These are phyloP conservation scores for Drosophila melanica DNA, from an alignment of 1,140 invertebrate species.

Conservation along the genomic window DNA sequence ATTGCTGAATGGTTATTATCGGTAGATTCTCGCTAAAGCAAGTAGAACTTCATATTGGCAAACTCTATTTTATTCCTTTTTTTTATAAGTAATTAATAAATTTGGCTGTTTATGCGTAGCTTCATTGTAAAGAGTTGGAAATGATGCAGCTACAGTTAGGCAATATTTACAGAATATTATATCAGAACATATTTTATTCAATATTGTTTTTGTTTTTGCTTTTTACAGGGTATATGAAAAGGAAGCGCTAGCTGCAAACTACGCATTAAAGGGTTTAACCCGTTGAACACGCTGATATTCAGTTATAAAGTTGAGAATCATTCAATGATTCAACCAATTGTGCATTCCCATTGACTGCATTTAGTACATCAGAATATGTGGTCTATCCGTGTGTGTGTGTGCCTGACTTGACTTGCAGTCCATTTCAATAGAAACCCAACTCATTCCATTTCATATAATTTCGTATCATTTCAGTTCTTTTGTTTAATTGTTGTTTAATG, in stretches of 20 bases:
- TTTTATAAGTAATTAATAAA: too few species aligned
- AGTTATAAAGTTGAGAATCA: conserved; percentile 14
- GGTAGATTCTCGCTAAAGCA: too few species aligned
- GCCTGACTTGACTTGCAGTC: background rate
- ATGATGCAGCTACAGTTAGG: too few species aligned
- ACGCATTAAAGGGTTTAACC: background rate
- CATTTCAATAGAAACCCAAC: conserved; percentile 2
- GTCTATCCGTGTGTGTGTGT: background rate
- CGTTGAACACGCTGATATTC: background rate
- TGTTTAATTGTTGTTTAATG: conserved; percentile 23
- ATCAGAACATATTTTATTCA: background rate
- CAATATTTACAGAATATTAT: background rate
- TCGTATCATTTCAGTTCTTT: background rate
- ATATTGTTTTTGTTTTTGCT: background rate
- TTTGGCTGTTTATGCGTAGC: too few species aligned
- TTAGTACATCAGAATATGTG: background rate
- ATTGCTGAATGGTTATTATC: too few species aligned
- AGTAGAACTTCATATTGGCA: too few species aligned
- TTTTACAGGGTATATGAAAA: conserved; percentile 2
- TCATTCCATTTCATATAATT: conserved; percentile 11
- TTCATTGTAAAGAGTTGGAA: too few species aligned
- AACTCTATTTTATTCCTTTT: too few species aligned
- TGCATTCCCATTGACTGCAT: conserved; percentile 14
- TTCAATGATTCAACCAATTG: conserved; percentile 31
- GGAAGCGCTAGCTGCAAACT: background rate